These are phyloP conservation scores for Octopus sinensis DNA, from an alignment of 1,140 invertebrate species.

Conservation along the genomic window DNA sequence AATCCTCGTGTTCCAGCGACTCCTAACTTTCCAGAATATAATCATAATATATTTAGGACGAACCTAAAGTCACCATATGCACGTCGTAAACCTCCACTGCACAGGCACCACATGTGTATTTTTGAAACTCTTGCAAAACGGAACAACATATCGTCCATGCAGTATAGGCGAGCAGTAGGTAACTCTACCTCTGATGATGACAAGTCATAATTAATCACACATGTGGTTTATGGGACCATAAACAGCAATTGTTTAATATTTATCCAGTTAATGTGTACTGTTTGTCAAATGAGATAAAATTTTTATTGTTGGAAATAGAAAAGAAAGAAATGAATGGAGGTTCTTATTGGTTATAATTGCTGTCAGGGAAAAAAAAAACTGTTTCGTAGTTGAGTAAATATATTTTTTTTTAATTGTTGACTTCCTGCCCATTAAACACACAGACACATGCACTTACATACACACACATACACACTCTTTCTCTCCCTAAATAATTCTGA, in stretches of 20 bases:
- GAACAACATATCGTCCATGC: slow-evolving; percentile 48
- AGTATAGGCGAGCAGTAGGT: slow-evolving; percentile 44
- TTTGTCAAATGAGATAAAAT: neutral
- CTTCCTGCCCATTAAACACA: too few relatives aligned
- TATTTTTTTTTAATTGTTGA: too few relatives aligned
- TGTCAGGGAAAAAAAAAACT: neutral
- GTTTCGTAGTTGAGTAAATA: too few relatives aligned
- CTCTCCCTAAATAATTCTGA: too few relatives aligned
- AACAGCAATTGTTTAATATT: slow-evolving; percentile 7
- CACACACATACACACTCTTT: too few relatives aligned
- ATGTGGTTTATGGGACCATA: neutral
- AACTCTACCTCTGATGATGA: neutral
- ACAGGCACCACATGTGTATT: slow-evolving; percentile 44
- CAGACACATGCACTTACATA: too few relatives aligned
- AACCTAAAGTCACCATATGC: slow-evolving; percentile 23
- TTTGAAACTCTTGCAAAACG: slow-evolving; percentile 53
- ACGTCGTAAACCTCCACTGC: slow-evolving; percentile 22
- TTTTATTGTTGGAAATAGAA: slow-evolving; percentile 7
- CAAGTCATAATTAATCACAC: neutral
- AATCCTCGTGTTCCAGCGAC: neutral
- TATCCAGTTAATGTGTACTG: neutral
- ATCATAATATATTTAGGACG: too few relatives aligned
- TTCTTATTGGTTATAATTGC: neutral
- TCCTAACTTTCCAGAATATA: too few relatives aligned
- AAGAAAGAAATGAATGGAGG: neutral